Base-by-base conservation (phyloP, 2,797 vertebrate species). In the Miichthys miiuy region DNA sequence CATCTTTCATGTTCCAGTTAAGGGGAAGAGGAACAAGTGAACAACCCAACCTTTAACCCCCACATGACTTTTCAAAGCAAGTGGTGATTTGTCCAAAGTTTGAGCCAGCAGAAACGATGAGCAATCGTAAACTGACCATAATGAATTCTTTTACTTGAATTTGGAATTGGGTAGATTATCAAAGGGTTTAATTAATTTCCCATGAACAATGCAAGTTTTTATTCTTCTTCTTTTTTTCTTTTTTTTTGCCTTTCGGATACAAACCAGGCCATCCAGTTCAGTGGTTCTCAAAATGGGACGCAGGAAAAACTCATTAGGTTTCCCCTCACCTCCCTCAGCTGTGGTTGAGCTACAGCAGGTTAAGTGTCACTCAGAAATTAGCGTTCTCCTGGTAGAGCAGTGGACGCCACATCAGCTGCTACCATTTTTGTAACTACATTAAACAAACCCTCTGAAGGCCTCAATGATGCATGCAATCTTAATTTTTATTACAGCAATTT, bases 401-500 rank as follows among this genome's bases (percentile, higher is more conserved):
- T 92, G 91, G 94, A 94, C 91, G 91, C 90, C 94, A 93, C 92
- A 94, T 94, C 94, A 93, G 94, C 94, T 94, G 91, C 93, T 94
- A 93, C 93, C 94, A 95, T 96, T 96, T 96, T 96, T 94, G 93
- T 95, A 96, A 96, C 95, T 96, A 96, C 95, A 96, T 96, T 96
- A 96, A 96, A 95, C 92, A 95, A 96, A 96, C 93, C 94, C 96
- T 96, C 95, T 81, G 92, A 95, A 96, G 96, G 93, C 93, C 93
- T 92, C 96, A 95, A 94, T 95, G 96, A 96, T 95, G 95, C 95
- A 95, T 95, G 94, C 95, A 93, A 95, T 96, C 94, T 95, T 95
- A 96, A 95, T 96, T 96, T 96, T 96, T 96, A 96, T 96, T 96
- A 96, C 94, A 79, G 95, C 95, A 96, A 96, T 96, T 96, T 96